phyloP scores from a whole-genome alignment of 2,797 vertebrate species.

The Molothrus aeneus region DNA sequence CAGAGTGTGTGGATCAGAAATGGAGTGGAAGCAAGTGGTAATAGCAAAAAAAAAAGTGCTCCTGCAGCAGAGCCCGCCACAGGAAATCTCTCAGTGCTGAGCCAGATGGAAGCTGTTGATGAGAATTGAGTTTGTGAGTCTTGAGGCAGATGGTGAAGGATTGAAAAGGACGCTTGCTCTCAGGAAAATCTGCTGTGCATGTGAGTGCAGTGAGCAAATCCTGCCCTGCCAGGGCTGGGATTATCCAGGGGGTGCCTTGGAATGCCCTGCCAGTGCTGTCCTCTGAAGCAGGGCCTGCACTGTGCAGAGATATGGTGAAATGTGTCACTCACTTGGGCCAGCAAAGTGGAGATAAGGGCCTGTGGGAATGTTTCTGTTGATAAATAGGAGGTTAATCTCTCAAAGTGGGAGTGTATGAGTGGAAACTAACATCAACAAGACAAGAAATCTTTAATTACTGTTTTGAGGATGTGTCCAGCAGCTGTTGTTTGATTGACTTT shows the following conservation, averaged over 20 bases:
- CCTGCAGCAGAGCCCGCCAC: background rate
- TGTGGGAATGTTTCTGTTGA: background rate
- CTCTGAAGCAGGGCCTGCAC: background rate
- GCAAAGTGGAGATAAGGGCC: background rate
- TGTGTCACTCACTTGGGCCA: background rate
- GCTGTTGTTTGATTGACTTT: background rate
- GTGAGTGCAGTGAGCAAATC: background rate
- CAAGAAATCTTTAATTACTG: background rate
- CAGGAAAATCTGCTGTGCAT: background rate
- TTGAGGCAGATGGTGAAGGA: background rate
- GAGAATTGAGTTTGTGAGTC: background rate
- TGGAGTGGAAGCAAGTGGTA: background rate
- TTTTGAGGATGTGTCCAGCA: background rate
- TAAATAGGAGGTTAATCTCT: background rate
- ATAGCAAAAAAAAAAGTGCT: background rate
- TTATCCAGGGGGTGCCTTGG: background rate
- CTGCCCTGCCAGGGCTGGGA: background rate
- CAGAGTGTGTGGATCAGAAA: background rate
- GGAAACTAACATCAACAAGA: background rate
- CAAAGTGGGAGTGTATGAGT: accelerated
- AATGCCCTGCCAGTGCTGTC: background rate
- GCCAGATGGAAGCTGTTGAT: conserved; percentile 35
- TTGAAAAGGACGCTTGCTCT: background rate
- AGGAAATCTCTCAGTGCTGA: background rate
- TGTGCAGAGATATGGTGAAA: accelerated